phyloP scores from a whole-genome alignment of 2,797 vertebrate genomes.

The Cynodonichthys magdalenae region DNA sequence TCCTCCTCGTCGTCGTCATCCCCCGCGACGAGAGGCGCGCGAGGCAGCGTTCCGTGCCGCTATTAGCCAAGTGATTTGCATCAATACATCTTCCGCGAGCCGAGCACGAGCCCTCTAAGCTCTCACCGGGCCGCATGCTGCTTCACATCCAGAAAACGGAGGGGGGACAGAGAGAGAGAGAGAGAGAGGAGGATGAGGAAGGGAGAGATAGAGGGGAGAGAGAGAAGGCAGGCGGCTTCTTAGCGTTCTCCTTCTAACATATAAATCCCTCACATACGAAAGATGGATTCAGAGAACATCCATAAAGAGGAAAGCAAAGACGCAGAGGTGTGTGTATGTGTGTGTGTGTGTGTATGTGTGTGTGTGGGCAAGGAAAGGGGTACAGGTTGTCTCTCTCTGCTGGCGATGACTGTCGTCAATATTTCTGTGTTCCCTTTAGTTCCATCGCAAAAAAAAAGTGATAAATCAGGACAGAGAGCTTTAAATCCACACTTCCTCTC shows the following conservation, averaged over 20 bases:
- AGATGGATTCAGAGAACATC: conserved; percentile 62
- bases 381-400: conserved; percentile 69
- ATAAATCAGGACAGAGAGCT: conserved; percentile 41
- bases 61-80: conserved; percentile 40
- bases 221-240: conserved; percentile 36
- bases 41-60: conserved; percentile 59
- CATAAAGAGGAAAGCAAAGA: conserved; percentile 23
- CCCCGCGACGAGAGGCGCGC: conserved; percentile 58
- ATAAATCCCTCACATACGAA: conserved; percentile 72
- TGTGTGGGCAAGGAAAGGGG: conserved; percentile 22
- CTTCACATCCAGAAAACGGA: conserved; percentile 76
- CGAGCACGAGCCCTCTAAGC: conserved; percentile 77
- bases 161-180: conserved; percentile 18
- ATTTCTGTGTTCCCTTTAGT: conserved; percentile 53
- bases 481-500: conserved; percentile 64
- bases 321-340: neutral
- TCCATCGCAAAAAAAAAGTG: conserved; percentile 50
- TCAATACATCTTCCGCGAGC: conserved; percentile 69
- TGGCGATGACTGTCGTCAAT: conserved; percentile 39
- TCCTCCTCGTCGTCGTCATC: conserved; percentile 42
- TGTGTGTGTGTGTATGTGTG: no score
- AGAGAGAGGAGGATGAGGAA: conserved; percentile 4
- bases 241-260: conserved; percentile 65
- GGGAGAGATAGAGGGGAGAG: neutral
- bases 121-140: conserved; percentile 82